Evolutionary conservation across 2,797 vertebrate species (phyloP), one percentile per base, ranked within the genome.

Genomic region (Miichthys miiuy): DNA sequence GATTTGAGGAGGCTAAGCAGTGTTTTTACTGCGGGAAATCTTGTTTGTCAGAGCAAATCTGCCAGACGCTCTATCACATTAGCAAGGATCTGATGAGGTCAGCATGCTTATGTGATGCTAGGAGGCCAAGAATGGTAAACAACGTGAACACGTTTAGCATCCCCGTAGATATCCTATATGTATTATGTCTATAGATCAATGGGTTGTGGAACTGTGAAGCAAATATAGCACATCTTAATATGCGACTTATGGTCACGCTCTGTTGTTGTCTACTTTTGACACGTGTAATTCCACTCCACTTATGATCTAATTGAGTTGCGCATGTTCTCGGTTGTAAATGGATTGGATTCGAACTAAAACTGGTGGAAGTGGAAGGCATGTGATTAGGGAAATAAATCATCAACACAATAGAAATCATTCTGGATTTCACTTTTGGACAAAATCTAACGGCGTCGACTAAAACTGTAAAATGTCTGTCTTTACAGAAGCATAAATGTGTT

Each of bases 61-160:
- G 56, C 48, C 58, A 67, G 56, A 77, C 42, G 9, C 64, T 77
- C 27, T 34, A 71, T 87, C 73, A 75, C 63, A 83, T 87, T 72
- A 86, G 58, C 58, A 63, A 54, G 23, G 81, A 85, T 75, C 54
- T 75, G 75, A 88, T 87, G 78, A 88, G 68, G 81, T 79, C 83
- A 86, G 70, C 56, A 42, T 72, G 68, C 50, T 68, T 77, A 66
- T 81, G 80, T 75, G 87, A 75, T 68, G 62, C 64, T 57, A 44
- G n/a, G 38, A 52, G 83, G 30, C 0, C 65, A 75, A 54, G 68
- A 69, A 89, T 48, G 41, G 50, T 79, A 75, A 90, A 91, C 82
- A 88, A 68, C 46, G 68, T 17, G 5, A 73, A 68, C 58, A 79
- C 68, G 82, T 77, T 83, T 72, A 80, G 27, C 1, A 0, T 70